Conservation (phyloP, 2,888 invertebrate genomes). For the Hirudinaria manillensis region DNA sequence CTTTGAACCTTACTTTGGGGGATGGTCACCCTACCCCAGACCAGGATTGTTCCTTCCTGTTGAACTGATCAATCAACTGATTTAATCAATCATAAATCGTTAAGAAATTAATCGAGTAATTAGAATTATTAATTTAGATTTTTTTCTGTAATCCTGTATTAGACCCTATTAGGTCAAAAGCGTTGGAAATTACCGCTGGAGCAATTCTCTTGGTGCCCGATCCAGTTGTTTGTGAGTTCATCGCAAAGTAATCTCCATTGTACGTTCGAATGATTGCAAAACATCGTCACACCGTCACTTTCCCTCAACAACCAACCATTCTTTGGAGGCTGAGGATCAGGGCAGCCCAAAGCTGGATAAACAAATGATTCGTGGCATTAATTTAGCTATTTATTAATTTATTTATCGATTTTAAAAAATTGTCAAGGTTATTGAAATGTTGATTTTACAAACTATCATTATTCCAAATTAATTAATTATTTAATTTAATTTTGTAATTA, state of each 20-base stretch:
- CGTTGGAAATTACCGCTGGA: not conserved
- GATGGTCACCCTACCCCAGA: conserved; percentile 4
- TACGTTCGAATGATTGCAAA: conserved; percentile 29
- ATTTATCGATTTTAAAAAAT: too few species aligned
- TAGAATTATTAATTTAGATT: too few species aligned
- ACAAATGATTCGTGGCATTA: too few species aligned
- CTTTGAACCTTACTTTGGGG: conserved; percentile 22
- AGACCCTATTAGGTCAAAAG: too few species aligned
- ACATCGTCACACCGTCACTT: conserved; percentile 28
- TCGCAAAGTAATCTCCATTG: conserved; percentile 31
- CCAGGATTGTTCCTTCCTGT: conserved; percentile 4
- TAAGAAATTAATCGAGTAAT: not conserved
- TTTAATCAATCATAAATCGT: not conserved
- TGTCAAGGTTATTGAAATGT: too few species aligned
- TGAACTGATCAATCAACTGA: not conserved
- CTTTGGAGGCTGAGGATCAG: conserved; percentile 21
- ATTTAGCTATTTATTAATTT: too few species aligned
- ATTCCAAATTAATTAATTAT: too few species aligned
- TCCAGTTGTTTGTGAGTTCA: conserved; percentile 29
- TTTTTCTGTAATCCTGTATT: too few species aligned
- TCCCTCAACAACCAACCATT: conserved; percentile 31
- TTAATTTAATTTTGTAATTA: too few species aligned
- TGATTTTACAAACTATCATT: too few species aligned
- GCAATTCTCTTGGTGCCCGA: conserved; percentile 31
- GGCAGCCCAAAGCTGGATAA: conserved; percentile 30